phyloP scores from a whole-genome alignment of 2,888 invertebrate species.

The Calliphora vomitoria region DNA sequence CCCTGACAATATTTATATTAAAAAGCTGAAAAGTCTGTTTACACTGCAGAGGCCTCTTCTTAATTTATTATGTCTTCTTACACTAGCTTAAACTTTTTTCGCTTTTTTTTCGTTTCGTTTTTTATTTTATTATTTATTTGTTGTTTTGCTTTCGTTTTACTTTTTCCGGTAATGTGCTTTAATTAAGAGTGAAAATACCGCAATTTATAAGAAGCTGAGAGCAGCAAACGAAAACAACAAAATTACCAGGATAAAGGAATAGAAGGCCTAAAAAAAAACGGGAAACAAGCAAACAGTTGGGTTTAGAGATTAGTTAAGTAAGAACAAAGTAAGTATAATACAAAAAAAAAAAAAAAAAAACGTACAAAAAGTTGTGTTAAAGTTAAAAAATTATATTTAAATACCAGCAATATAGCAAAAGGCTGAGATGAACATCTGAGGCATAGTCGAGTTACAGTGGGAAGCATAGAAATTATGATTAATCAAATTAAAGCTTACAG shows the following conservation, averaged over 20 bases:
- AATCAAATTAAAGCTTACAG: no score
- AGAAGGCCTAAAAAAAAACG: neutral
- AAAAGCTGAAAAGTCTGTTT: conserved; percentile 65
- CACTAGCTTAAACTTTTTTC: conserved; percentile 22
- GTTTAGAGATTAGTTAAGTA: conserved; percentile 43
- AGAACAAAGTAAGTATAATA: neutral
- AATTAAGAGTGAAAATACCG: conserved; percentile 70
- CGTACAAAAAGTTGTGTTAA: conserved; percentile 9
- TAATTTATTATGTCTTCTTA: conserved; percentile 58
- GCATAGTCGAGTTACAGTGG: neutral
- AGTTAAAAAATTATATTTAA: conserved; percentile 37
- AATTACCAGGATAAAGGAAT: conserved; percentile 10
- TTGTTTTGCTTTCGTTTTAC: conserved; percentile 20
- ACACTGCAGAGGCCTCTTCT: conserved; percentile 50
- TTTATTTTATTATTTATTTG: conserved; percentile 33
- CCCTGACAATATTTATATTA: conserved; percentile 49
- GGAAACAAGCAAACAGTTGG: conserved; percentile 49
- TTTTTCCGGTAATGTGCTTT: conserved; percentile 58
- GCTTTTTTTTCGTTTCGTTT: neutral
- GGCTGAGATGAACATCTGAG: conserved; percentile 42
- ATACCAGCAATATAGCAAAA: neutral
- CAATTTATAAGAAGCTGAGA: conserved; percentile 65
- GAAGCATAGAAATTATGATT: neutral
- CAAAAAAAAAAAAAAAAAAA: neutral
- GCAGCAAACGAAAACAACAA: conserved; percentile 10